A percentile compares a stretch with the other conserved stretches of the same genome.
These are phyloP conservation scores for Thereuonema tuberculata DNA, from an alignment of 1,140 invertebrate genomes.

Conservation along the genomic window DNA sequence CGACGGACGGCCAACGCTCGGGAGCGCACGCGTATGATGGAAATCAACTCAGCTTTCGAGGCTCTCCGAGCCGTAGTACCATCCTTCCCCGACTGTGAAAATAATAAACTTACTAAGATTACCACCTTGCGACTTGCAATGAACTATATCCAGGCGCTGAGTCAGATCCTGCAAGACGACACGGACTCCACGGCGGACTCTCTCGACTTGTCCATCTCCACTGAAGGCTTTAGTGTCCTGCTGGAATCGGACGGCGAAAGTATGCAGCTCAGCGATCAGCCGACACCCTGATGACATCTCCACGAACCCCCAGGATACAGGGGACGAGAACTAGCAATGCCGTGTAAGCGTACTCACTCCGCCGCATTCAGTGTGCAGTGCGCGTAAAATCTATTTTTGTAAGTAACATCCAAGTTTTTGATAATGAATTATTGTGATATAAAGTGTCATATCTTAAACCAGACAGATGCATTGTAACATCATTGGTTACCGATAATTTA, in stretches of 20 bases:
- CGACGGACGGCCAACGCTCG: constrained; percentile 77
- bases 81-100: constrained; percentile 25
- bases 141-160: constrained; percentile 62
- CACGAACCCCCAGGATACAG: no score
- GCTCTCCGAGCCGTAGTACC: constrained; percentile 59
- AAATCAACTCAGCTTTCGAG: constrained; percentile 79
- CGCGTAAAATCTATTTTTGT: no score
- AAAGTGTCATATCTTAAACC: no score
- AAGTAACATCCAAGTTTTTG: no score
- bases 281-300: neutral
- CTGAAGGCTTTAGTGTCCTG: constrained; percentile 15
- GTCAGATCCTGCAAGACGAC: constrained; percentile 32
- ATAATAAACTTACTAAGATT: constrained; percentile 55
- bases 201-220: neutral
- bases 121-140: constrained; percentile 71
- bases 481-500: no score
- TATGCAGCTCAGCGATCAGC: constrained; percentile 14
- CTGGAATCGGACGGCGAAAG: constrained; percentile 18
- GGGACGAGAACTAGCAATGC: no score
- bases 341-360: no score
- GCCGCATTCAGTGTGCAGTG: no score
- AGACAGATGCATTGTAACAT: no score
- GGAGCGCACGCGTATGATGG: constrained; percentile 67
- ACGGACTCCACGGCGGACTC: constrained; percentile 1
- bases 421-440: no score